Percentiles rank a stretch among this genome's conserved stretches.
These are phyloP conservation scores for Pyrgilauda ruficollis DNA, from an alignment of 2,113 vertebrate species.

Conservation along the genomic window DNA sequence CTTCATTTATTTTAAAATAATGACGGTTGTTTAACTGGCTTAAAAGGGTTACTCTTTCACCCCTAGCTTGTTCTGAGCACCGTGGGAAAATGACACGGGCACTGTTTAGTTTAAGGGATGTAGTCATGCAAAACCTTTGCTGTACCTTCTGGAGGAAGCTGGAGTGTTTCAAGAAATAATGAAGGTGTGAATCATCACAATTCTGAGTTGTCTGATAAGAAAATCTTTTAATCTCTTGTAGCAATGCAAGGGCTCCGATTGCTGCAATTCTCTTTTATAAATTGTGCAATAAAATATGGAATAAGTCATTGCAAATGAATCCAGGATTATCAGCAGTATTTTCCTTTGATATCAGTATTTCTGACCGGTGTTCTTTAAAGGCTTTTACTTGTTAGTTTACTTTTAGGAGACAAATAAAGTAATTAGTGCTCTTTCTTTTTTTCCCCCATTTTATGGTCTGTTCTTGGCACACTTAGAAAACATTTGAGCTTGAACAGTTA, in stretches of 20 bases:
- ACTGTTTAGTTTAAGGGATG: conserved; percentile 55
- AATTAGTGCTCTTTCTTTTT: conserved; percentile 1
- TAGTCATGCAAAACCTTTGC: conserved; percentile 65
- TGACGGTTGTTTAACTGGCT: conserved; percentile 45
- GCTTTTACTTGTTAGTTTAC: conserved; percentile 8
- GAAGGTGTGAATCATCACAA: conserved; percentile 62
- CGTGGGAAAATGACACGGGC: conserved; percentile 49
- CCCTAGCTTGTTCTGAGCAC: conserved; percentile 38
- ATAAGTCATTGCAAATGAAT: conserved; percentile 36
- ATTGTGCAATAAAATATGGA: conserved; percentile 51
- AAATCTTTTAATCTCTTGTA: conserved; percentile 51
- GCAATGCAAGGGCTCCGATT: neutral
- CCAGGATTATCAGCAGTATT: conserved; percentile 4
- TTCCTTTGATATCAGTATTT: conserved; percentile 37
- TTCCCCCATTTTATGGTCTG: neutral
- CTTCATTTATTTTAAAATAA: conserved; percentile 62
- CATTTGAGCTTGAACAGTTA: conserved; percentile 1
- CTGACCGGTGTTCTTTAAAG: conserved; percentile 27
- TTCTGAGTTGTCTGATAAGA: conserved; percentile 54
- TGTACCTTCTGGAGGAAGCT: conserved; percentile 55
- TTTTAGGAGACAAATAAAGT: conserved; percentile 33
- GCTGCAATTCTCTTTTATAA: conserved; percentile 37
- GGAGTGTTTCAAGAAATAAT: conserved; percentile 57
- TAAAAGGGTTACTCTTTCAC: conserved; percentile 66
- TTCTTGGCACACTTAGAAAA: conserved; percentile 18